phyloP scores from a whole-genome alignment of 2,113 vertebrate species.

The Athene noctua region DNA sequence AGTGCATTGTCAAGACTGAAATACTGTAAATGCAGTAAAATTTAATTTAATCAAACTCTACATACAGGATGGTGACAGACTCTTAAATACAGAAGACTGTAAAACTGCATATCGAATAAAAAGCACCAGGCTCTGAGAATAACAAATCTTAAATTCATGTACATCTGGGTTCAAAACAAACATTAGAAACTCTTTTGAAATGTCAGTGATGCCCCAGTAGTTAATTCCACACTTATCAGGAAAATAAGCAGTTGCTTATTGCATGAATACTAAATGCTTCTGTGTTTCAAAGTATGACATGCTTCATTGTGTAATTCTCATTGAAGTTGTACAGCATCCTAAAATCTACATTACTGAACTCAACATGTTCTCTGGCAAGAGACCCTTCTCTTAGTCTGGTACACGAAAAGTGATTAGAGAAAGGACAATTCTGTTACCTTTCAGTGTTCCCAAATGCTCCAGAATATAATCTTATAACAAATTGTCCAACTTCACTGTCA shows the following conservation, averaged over 20 bases:
- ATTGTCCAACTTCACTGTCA: neutral
- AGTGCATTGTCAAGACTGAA: neutral
- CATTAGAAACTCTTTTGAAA: neutral
- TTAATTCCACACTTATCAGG: neutral
- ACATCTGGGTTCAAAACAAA: neutral
- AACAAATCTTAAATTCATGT: neutral
- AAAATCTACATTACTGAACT: neutral
- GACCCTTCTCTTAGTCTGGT: neutral
- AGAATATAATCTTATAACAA: neutral
- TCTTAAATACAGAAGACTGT: neutral
- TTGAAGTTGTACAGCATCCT: neutral
- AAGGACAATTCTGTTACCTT: neutral
- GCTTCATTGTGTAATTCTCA: neutral
- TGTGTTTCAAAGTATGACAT: neutral
- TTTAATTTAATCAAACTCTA: neutral
- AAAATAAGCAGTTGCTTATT: neutral
- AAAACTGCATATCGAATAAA: neutral
- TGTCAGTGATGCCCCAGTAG: neutral
- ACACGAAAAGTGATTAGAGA: neutral
- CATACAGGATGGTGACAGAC: rapidly evolving
- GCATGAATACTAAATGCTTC: neutral
- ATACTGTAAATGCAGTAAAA: neutral
- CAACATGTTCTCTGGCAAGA: neutral
- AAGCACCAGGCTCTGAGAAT: neutral
- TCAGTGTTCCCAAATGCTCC: neutral